Conservation (phyloP, 2,113 vertebrate genomes). For the Neopipo cinnamomea region DNA sequence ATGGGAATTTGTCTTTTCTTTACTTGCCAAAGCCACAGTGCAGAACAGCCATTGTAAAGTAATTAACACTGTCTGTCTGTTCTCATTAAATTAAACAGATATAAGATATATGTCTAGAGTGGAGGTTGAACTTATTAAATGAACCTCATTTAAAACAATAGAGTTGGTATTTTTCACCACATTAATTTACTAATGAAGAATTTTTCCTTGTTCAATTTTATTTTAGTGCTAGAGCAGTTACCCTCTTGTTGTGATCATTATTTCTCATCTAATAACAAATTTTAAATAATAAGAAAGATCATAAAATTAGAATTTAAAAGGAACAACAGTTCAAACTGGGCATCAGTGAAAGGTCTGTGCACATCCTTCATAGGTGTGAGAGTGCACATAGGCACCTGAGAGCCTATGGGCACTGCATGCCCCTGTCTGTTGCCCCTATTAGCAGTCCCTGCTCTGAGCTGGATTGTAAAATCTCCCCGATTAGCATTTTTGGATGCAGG, state of each 20-base stretch:
- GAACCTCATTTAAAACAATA: neutral
- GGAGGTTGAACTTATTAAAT: neutral
- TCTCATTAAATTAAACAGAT: conserved; percentile 49
- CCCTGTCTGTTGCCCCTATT: neutral
- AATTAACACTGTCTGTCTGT: conserved; percentile 59
- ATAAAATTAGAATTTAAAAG: neutral
- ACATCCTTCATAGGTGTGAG: neutral
- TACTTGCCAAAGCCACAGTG: conserved; percentile 60
- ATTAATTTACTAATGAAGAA: neutral
- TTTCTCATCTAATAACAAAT: neutral
- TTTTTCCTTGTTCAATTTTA: conserved; percentile 42
- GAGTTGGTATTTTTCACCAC: conserved; percentile 21
- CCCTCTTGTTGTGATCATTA: neutral
- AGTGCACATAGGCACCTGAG: neutral
- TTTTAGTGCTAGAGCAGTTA: conserved; percentile 15
- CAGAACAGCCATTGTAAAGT: conserved; percentile 58
- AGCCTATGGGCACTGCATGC: neutral
- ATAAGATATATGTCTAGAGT: conserved; percentile 27
- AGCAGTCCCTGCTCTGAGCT: neutral
- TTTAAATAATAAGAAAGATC: neutral
- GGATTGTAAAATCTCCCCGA: neutral
- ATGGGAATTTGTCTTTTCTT: conserved; percentile 64
- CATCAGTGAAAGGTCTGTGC: neutral
- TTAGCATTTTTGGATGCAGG: neutral
- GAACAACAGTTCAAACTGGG: neutral